Evolutionary conservation across 53 echinoderm and acorn worm genomes (phyloP), one percentile per base, ranked within the genome.

Genomic region (Echinometra lucunter): DNA sequence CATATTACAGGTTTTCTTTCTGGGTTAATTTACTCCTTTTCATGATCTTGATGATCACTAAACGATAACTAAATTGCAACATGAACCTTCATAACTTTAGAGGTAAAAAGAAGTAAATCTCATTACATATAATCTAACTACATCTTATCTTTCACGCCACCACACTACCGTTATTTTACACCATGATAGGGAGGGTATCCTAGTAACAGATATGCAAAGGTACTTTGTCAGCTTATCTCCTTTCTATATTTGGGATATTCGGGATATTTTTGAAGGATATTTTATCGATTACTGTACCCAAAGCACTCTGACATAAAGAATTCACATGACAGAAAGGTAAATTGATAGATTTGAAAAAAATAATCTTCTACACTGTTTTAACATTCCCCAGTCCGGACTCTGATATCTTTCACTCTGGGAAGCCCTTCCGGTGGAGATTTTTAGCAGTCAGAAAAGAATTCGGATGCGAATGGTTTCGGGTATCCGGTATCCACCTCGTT

Each of bases 391-490:
- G 4, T 38, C 75, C 75, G 78, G 21, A 4, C 42, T 35, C 1
- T 78, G 38, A 38, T 38, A 9, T 69, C 6, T 42, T 42, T 78
- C 1, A 78, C 42, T 78, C 23, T 63, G 23, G 0, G 40, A 12
- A 42, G 16, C 23, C 6, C 30, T 10, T 82, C 13, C 5, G 47
- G 25, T 57, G 21, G 60, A 10, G 38, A 23, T 58, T 40, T 67
- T 42, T 63, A 91, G 78, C 92, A 92, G 37, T 74, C 49, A 0
- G 92, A 92, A 80, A 92, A 75, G 38, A 92, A 92, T 57, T 92
- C 92, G 28, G 74, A 49, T 34, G 78, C 78, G 42, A 92, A 78
- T 49, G 92, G 92, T 92, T 78, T 92, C 78, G 92, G 92, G 27
- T 92, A 92, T 4, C 92, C 92, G 23, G 55, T 30, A 35, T 92